Percentiles rank a stretch among this genome's conserved stretches.
phyloP scores from a whole-genome alignment of 2,888 invertebrate species.

The Xylocampa areola region DNA sequence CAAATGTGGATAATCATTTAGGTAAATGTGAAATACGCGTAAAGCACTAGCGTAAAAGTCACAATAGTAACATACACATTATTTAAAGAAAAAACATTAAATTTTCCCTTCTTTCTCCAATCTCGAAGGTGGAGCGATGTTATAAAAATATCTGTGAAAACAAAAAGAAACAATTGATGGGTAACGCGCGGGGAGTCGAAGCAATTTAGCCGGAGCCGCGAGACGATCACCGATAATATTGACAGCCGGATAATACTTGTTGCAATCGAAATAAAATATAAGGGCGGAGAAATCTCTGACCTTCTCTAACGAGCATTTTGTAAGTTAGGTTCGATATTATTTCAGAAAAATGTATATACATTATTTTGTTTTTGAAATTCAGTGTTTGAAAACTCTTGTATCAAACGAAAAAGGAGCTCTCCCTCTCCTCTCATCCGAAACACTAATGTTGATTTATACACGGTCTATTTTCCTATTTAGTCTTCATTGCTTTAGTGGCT shows the following conservation, averaged over 20 bases:
- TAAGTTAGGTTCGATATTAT: constrained; percentile 62
- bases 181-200: constrained; percentile 67
- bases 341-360: neutral
- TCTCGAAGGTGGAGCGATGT: constrained; percentile 13
- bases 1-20: too few species aligned
- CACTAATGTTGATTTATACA: constrained; percentile 46
- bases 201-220: constrained; percentile 74
- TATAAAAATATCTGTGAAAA: constrained; percentile 41
- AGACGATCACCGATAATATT: constrained; percentile 82
- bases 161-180: constrained; percentile 64
- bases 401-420: constrained; percentile 5
- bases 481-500: constrained; percentile 6
- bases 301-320: constrained; percentile 64
- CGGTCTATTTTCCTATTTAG: constrained; percentile 8
- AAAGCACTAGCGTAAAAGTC: too few species aligned
- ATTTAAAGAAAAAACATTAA: neutral
- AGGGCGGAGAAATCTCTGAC: constrained; percentile 63
- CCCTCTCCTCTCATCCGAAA: neutral
- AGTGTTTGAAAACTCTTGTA: neutral
- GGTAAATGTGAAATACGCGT: too few species aligned
- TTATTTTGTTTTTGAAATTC: neutral
- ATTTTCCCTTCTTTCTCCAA: neutral
- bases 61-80: too few species aligned
- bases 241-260: constrained; percentile 81
- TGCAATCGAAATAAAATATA: constrained; percentile 79